Base-by-base conservation (phyloP, 2,113 vertebrate genomes). In the Pomatostomus ruficeps region DNA sequence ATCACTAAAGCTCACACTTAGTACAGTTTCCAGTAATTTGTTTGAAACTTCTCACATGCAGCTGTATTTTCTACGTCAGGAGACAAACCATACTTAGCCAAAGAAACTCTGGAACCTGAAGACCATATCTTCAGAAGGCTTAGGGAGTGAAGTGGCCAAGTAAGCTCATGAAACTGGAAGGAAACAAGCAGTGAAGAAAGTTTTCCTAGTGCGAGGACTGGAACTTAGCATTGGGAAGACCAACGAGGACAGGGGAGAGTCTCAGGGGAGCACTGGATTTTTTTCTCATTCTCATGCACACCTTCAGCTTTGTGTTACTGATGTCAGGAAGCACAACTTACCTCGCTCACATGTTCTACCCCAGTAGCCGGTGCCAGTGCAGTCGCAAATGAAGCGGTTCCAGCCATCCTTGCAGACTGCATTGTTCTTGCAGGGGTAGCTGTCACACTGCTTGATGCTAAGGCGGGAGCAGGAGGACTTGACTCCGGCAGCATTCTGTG, bases 311-410 rank as follows among this genome's bases (percentile, higher is more conserved):
- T 33, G 49, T 5, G 11, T 5, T 43, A 51, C 36, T 7, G 33
- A n/a, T 6, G 33, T 31, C 78, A 35, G 14, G 21, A 33, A 24
- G 20, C 68, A 1, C 40, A 7, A 46, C 98, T 98, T 77, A 99
- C 99, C 99, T 97, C 98, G 98, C 40, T 99, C 99, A 43, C 99
- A 99, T 7, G 99, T 99, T 83, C 98, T 98, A 2, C 99, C 99
- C 99, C 99, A 99, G 61, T 98, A 99, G 76, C 99, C 99, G 0
- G 98, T 99, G 77, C 99, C 99, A 0, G 99, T 99, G 89, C 99
- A 99, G 97, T 99, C 99, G 4, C 99, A 99, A 77, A 99, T 97
- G 95, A 99, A 99, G 92, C 99, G 98, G 97, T 99, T 99, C 99
- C 99, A 99, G 43, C 99, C 99, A 1, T 99, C 99, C 95, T 99